Evolutionary conservation across 2,113 vertebrate genomes (phyloP).

Genomic region (Anguilla japonica): DNA sequence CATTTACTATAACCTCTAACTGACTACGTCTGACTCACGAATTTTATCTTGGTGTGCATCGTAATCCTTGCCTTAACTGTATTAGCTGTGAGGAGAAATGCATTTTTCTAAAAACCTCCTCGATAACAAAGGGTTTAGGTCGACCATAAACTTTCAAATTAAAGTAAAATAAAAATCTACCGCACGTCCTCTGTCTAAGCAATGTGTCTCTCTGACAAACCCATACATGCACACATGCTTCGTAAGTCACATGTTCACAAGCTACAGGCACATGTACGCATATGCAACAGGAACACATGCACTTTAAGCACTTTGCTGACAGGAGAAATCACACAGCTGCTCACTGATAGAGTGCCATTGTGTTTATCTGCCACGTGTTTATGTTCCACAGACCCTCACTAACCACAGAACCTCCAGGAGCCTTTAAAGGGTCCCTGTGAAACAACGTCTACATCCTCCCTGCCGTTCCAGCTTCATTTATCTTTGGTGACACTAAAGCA

Average conservation of each 20-base stretch:
- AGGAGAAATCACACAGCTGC: neutral
- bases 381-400: neutral
- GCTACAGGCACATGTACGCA: neutral
- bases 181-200: neutral
- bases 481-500: neutral
- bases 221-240: neutral
- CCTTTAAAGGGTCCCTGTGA: neutral
- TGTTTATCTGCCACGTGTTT: neutral
- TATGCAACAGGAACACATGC: neutral
- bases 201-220: neutral
- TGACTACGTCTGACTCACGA: too few species aligned
- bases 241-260: neutral
- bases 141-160: too few species aligned
- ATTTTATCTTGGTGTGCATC: too few species aligned
- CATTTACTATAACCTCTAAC: too few species aligned
- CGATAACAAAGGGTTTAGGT: too few species aligned
- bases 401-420: neutral
- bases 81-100: too few species aligned
- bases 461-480: constrained; percentile 9
- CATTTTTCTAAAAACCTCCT: too few species aligned
- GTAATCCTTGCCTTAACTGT: too few species aligned
- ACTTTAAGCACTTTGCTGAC: neutral
- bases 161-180: too few species aligned
- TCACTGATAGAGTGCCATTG: neutral
- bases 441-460: neutral